A percentile compares a stretch with the other conserved stretches of the same genome.
Conservation (phyloP, 2,888 invertebrate genomes). For the Thyatira batis region DNA sequence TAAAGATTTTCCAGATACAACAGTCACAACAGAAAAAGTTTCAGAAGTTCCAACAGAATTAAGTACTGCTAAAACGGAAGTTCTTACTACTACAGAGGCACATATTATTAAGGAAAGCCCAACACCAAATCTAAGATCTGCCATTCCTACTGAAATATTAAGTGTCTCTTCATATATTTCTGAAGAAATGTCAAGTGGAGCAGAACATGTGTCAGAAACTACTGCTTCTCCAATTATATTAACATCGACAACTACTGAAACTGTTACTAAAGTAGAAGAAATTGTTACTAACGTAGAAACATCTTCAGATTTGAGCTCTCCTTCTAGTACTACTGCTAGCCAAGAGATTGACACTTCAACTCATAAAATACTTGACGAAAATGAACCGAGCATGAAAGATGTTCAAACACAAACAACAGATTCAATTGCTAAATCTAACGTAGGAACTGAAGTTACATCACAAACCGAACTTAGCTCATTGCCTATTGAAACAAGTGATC, state of each 20-base stretch:
- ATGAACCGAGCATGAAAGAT: conserved; percentile 27
- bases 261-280: conserved; percentile 21
- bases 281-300: conserved; percentile 23
- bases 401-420: conserved; percentile 49
- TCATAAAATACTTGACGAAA: conserved; percentile 21
- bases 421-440: conserved; percentile 51
- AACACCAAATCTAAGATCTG: conserved; percentile 65
- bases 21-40: conserved; percentile 34
- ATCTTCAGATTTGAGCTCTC: conserved; percentile 5
- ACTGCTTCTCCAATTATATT: conserved; percentile 19
- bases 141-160: conserved; percentile 65
- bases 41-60: conserved; percentile 30
- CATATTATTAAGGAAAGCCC: conserved; percentile 50
- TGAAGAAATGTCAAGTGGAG: conserved; percentile 44
- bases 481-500: conserved; percentile 73
- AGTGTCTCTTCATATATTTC: conserved; percentile 51
- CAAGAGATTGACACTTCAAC: conserved; percentile 28
- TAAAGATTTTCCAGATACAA: conserved; percentile 35
- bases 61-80: conserved; percentile 29
- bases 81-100: conserved; percentile 30
- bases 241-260: conserved; percentile 18
- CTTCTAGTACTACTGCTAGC: conserved; percentile 14
- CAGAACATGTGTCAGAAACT: neutral
- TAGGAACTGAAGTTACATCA: conserved; percentile 64
- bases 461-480: conserved; percentile 72